Evolutionary conservation across 2,113 vertebrate genomes (phyloP).

Genomic region (Oreochromis tanganicae): DNA sequence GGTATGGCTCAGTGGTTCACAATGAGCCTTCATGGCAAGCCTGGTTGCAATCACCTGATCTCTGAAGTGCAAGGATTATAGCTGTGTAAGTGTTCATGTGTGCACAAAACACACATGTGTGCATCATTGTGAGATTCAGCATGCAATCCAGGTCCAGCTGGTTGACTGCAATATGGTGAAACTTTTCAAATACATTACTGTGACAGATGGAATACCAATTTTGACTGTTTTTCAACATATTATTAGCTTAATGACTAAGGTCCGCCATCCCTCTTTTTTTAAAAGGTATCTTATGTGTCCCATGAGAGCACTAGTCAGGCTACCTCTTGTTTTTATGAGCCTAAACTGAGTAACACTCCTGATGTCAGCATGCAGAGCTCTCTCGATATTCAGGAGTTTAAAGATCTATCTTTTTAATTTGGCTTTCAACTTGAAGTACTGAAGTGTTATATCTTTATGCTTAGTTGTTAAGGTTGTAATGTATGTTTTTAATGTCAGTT

Average conservation of each 20-base stretch:
- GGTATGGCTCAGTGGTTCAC: slow-evolving; percentile 14
- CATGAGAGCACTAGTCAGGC: background rate
- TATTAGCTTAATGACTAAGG: background rate
- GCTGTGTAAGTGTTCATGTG: background rate
- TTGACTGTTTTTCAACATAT: background rate
- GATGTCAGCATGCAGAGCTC: background rate
- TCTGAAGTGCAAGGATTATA: slow-evolving; percentile 15
- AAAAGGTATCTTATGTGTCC: background rate
- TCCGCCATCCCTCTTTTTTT: background rate
- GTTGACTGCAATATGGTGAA: background rate
- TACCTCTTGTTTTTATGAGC: background rate
- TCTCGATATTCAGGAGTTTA: background rate
- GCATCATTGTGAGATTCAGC: background rate
- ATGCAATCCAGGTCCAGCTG: background rate
- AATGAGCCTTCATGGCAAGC: slow-evolving; percentile 6
- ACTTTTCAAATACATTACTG: background rate
- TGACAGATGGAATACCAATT: background rate
- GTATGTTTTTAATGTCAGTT: background rate
- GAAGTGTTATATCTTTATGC: background rate
- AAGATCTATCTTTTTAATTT: background rate
- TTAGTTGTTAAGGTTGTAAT: background rate
- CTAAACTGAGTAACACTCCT: background rate
- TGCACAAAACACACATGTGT: background rate
- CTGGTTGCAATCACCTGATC: slow-evolving; percentile 22
- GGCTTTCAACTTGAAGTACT: background rate